A percentile compares a stretch with the other conserved stretches of the same genome.
These are phyloP conservation scores for Drosophila ercepeae DNA, from an alignment of 1,140 invertebrate species.

Conservation along the genomic window DNA sequence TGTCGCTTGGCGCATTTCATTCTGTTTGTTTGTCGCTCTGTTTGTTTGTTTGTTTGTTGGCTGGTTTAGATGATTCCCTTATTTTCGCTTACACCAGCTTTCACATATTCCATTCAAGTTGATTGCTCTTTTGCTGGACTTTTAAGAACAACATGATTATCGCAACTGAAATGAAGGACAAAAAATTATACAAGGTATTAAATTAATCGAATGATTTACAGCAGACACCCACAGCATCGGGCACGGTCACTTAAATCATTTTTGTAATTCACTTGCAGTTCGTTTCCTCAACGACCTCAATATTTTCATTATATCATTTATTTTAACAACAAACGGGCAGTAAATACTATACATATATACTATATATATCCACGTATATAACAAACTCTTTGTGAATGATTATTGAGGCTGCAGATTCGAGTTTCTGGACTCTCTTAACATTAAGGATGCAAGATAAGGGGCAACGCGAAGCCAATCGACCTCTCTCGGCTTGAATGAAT, in stretches of 20 bases:
- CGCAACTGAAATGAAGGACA: not conserved
- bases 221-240: not conserved
- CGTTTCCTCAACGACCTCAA: slow-evolving; percentile 48
- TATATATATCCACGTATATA: slow-evolving; percentile 5
- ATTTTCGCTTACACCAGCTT: slow-evolving; percentile 40
- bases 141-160: slow-evolving; percentile 1
- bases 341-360: not conserved
- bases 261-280: slow-evolving; percentile 37
- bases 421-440: slow-evolving; percentile 18
- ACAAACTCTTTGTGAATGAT: slow-evolving; percentile 44
- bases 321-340: slow-evolving; percentile 15
- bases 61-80: slow-evolving; percentile 47
- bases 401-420: slow-evolving; percentile 15
- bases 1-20: slow-evolving; percentile 77
- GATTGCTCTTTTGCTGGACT: slow-evolving; percentile 31
- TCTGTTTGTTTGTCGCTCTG: slow-evolving; percentile 65
- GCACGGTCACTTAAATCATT: slow-evolving; percentile 6
- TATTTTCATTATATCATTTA: slow-evolving; percentile 62
- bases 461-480: slow-evolving; percentile 41
- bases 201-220: slow-evolving; percentile 59
- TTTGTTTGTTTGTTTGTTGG: slow-evolving; percentile 34
- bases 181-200: not conserved
- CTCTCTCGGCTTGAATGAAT: slow-evolving; percentile 42
- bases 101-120: slow-evolving; percentile 73
- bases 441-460: slow-evolving; percentile 38